A percentile compares a stretch with the other conserved stretches of the same genome.
These are phyloP conservation scores for Chiloscyllium plagiosum DNA, from an alignment of 2,113 vertebrate species.

Conservation along the genomic window DNA sequence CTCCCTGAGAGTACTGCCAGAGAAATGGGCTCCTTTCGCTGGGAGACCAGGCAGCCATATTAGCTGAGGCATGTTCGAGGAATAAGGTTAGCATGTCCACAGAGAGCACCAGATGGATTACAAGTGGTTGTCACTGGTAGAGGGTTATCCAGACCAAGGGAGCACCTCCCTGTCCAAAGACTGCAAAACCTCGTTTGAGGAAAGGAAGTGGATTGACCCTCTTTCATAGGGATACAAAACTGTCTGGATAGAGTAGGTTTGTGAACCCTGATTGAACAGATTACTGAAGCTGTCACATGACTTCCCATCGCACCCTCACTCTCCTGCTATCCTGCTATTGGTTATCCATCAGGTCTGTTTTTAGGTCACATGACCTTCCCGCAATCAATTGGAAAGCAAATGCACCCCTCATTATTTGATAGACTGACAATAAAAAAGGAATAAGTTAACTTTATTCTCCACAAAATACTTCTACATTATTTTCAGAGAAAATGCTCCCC, in stretches of 20 bases:
- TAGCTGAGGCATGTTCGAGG: background rate
- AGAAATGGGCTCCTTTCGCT: background rate
- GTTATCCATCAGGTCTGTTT: too few species aligned
- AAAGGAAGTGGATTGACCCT: background rate
- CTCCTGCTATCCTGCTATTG: background rate
- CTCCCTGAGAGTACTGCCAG: background rate
- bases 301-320: background rate
- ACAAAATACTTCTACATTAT: too few species aligned
- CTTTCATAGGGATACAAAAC: background rate
- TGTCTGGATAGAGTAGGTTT: background rate
- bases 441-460: too few species aligned
- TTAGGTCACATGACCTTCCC: too few species aligned
- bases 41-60: background rate
- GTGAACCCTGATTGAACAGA: background rate
- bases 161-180: background rate
- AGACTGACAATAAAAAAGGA: too few species aligned
- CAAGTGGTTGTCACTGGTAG: background rate
- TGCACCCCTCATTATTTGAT: too few species aligned
- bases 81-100: background rate
- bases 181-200: background rate
- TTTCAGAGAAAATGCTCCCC: too few species aligned
- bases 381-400: too few species aligned
- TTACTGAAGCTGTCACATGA: too few species aligned
- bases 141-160: background rate
- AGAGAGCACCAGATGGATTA: background rate